Evolutionary conservation across 1,140 invertebrate genomes (phyloP).

Genomic region (Leucophenga varia): DNA sequence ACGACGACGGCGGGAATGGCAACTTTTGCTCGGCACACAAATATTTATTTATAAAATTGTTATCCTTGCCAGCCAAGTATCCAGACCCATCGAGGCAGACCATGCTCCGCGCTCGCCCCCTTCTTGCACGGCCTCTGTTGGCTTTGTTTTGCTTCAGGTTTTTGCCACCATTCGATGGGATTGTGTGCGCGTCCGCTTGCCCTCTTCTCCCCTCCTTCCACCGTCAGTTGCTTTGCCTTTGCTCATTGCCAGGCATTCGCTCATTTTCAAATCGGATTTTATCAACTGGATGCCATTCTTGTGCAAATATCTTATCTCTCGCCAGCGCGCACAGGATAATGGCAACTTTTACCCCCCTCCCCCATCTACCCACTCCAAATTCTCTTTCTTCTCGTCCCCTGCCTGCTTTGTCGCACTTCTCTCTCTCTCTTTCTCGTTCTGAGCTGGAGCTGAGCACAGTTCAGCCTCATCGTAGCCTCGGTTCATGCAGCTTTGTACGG

Average conservation of each 20-base stretch:
- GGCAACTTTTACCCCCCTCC: slow-evolving; percentile 51
- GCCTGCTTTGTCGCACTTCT: too few relatives aligned
- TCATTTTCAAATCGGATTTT: too few relatives aligned
- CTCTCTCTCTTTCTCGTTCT: slow-evolving; percentile 2
- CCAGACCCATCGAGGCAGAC: slow-evolving; percentile 3
- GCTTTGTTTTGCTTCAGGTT: slow-evolving; percentile 25
- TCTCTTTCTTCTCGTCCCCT: slow-evolving; percentile 7
- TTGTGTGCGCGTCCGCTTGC: not conserved
- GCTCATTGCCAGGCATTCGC: slow-evolving; percentile 52
- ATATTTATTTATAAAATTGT: slow-evolving; percentile 54
- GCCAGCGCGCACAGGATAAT: slow-evolving; percentile 40
- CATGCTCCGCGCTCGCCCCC: not conserved
- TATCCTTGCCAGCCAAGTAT: slow-evolving; percentile 33
- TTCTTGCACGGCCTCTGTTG: not conserved
- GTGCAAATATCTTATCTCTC: slow-evolving; percentile 51
- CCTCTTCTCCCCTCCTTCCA: too few relatives aligned
- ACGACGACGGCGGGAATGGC: too few relatives aligned
- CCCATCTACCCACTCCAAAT: slow-evolving; percentile 2
- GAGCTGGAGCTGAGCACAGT: slow-evolving; percentile 27
- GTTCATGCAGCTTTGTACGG: slow-evolving; percentile 38
- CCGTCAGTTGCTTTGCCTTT: too few relatives aligned
- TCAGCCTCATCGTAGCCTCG: slow-evolving; percentile 26
- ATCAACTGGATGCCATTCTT: slow-evolving; percentile 53
- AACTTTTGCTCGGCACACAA: slow-evolving; percentile 36
- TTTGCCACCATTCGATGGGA: slow-evolving; percentile 15